phyloP scores from a whole-genome alignment of 2,888 invertebrate genomes.

The Creontiades dilutus region DNA sequence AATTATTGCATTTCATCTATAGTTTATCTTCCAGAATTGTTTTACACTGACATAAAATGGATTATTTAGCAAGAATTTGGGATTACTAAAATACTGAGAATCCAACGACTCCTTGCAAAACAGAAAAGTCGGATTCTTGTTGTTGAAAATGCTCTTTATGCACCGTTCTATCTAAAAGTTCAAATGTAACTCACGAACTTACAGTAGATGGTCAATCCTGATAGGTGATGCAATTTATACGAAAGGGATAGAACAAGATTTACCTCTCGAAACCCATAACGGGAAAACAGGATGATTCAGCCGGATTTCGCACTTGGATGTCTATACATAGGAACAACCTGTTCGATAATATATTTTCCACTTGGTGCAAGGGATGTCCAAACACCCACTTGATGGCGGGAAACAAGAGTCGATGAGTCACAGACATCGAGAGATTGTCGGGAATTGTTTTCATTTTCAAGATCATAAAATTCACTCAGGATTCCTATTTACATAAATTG shows the following conservation, averaged over 20 bases:
- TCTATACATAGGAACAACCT: constrained; percentile 21
- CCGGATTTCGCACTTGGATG: constrained; percentile 16
- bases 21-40: too few relatives aligned
- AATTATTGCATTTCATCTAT: too few relatives aligned
- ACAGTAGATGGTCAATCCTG: not conserved
- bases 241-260: not conserved
- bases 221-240: not conserved
- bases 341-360: not conserved
- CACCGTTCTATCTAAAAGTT: too few relatives aligned
- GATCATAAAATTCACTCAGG: too few relatives aligned
- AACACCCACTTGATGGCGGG: constrained; percentile 8
- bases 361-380: not conserved
- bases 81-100: too few relatives aligned
- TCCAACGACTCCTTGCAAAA: too few relatives aligned
- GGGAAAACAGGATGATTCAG: constrained; percentile 30
- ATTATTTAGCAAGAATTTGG: too few relatives aligned
- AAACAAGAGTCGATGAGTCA: not conserved
- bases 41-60: too few relatives aligned
- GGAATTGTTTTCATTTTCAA: too few relatives aligned
- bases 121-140: too few relatives aligned
- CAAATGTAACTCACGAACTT: not conserved
- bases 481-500: too few relatives aligned
- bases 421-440: not conserved
- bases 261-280: not conserved
- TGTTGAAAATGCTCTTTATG: too few relatives aligned